A percentile compares a stretch with the other conserved stretches of the same genome.
These are phyloP conservation scores for Drosophila mercatorum DNA, from an alignment of 2,888 invertebrate species.

Conservation along the genomic window DNA sequence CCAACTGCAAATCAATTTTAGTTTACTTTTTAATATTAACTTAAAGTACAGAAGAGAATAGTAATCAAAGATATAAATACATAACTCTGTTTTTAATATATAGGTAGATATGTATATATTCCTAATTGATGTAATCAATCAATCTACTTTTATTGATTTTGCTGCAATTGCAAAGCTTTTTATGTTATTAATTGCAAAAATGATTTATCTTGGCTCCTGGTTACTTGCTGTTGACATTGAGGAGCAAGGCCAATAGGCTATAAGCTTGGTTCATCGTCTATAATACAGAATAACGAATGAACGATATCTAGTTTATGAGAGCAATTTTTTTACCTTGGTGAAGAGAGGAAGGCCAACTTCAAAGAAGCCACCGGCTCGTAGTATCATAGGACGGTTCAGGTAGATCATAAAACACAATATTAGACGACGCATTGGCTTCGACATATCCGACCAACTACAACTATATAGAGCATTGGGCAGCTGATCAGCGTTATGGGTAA, in stretches of 20 bases:
- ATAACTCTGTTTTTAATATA: no score
- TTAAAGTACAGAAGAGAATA: no score
- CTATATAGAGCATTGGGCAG: slow-evolving; percentile 39
- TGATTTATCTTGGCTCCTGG: neutral
- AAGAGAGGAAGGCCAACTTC: slow-evolving; percentile 27
- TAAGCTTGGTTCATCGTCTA: slow-evolving; percentile 64
- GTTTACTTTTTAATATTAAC: no score
- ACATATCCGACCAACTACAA: slow-evolving; percentile 54
- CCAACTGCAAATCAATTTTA: no score
- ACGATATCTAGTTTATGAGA: neutral
- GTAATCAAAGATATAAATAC: no score
- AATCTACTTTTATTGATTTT: slow-evolving; percentile 5
- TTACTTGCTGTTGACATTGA: slow-evolving; percentile 47
- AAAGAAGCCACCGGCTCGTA: slow-evolving; percentile 22
- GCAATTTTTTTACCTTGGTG: slow-evolving; percentile 12
- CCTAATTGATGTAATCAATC: no score
- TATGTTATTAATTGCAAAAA: neutral
- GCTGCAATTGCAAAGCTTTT: neutral
- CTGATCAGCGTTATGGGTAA: slow-evolving; percentile 36
- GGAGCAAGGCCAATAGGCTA: slow-evolving; percentile 57
- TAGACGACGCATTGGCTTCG: slow-evolving; percentile 38
- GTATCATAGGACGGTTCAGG: slow-evolving; percentile 45
- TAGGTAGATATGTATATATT: no score
- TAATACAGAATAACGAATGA: slow-evolving; percentile 16
- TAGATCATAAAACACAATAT: slow-evolving; percentile 46